Conservation (phyloP, 2,113 vertebrate species). For the Actinemys pallida region DNA sequence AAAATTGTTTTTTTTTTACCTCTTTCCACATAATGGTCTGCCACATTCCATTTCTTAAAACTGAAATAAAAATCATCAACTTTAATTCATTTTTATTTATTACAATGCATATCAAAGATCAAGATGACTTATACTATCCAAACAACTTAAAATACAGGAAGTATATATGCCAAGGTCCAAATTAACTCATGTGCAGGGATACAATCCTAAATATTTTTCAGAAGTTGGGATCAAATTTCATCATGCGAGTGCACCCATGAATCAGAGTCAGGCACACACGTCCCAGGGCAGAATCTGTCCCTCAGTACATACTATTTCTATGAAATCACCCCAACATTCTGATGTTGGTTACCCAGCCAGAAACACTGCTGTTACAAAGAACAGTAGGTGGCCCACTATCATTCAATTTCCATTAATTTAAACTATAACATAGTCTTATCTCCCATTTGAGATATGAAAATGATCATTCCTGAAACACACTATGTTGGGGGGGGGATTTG, state of each 20-base stretch:
- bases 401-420: not conserved
- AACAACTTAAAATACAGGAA: not conserved
- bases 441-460: not conserved
- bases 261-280: not conserved
- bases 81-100: not conserved
- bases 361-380: not conserved
- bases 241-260: fast-evolving
- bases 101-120: not conserved
- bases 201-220: not conserved
- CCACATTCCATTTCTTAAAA: slow-evolving; percentile 94
- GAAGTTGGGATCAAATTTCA: not conserved
- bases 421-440: not conserved
- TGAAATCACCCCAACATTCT: too few relatives aligned
- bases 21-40: slow-evolving; percentile 97
- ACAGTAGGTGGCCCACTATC: not conserved
- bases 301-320: not conserved
- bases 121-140: not conserved
- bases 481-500: not conserved
- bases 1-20: slow-evolving; percentile 79
- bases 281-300: not conserved
- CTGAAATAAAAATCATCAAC: slow-evolving; percentile 81
- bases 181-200: not conserved
- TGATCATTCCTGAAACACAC: not conserved
- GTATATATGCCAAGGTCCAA: not conserved
- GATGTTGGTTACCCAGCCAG: too few relatives aligned